These are phyloP conservation scores for Hemichromis elongatus DNA, from an alignment of 2,113 vertebrate species.

Conservation along the genomic window DNA sequence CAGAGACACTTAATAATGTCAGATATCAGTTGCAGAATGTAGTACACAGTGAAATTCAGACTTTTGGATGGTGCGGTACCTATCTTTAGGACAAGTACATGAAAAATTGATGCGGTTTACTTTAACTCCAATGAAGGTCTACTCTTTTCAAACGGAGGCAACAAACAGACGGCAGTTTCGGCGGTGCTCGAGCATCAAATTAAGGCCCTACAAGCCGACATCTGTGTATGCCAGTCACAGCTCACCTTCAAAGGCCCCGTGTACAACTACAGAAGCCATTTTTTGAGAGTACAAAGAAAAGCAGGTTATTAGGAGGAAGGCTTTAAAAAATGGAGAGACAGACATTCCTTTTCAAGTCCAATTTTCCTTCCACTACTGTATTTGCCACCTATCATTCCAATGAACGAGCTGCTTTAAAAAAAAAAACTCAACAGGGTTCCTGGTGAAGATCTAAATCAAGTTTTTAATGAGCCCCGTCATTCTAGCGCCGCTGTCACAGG, in stretches of 20 bases:
- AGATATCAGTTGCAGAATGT: neutral
- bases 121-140: slow-evolving; percentile 47
- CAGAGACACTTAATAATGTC: slow-evolving; percentile 11
- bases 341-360: slow-evolving; percentile 67
- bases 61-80: neutral
- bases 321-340: slow-evolving; percentile 60
- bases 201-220: slow-evolving; percentile 54
- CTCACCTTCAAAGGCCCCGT: slow-evolving; percentile 58
- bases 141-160: slow-evolving; percentile 44
- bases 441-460: slow-evolving; percentile 54
- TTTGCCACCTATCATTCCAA: slow-evolving; percentile 67
- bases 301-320: slow-evolving; percentile 65
- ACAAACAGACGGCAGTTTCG: slow-evolving; percentile 40
- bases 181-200: slow-evolving; percentile 58
- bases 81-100: slow-evolving; percentile 51
- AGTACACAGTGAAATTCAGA: neutral
- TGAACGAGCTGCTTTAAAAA: slow-evolving; percentile 52
- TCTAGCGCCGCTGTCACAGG: slow-evolving; percentile 55
- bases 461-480: slow-evolving; percentile 72
- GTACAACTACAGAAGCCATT: slow-evolving; percentile 57
- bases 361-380: slow-evolving; percentile 64
- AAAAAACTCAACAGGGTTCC: slow-evolving; percentile 60
- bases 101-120: slow-evolving; percentile 59
- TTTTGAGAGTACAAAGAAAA: slow-evolving; percentile 70
- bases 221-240: slow-evolving; percentile 47